Evolutionary conservation across 2,888 invertebrate species (phyloP), one percentile per base, ranked within the genome.

Genomic region (Agelastica alni): DNA sequence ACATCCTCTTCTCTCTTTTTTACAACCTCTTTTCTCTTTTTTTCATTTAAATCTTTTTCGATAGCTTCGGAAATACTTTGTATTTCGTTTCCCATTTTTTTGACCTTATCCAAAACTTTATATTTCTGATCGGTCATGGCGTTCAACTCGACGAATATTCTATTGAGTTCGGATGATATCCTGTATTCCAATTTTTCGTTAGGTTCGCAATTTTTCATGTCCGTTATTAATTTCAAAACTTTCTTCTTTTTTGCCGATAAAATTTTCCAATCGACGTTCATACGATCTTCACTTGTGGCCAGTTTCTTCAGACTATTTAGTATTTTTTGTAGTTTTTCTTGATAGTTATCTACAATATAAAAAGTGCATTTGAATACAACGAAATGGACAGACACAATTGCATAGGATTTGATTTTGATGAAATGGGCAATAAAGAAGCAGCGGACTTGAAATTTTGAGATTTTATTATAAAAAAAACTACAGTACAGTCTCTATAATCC

Each of bases 201-300:
- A 2, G 58, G 49, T 49, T 59, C 60, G 2, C 22, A 43, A 10
- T 36, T 32, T 26, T 56, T 52, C 32, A 63, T 22, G 20, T 70
- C 66, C 4, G 58, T 47, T 17, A 69, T 64, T 14, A 67, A 62
- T 56, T 69, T 72, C 48, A 62, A 53, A 1, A 72, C 63, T 65
- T 72, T 72, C 6, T 65, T 60, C 54, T 68, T 68, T 53, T 69
- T 70, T 0, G 69, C 68, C 7, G 61, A 62, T 10, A 71, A 52
- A 3, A 60, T 62, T 56, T 69, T 70, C 60, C 65, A 67, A 43
- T 72, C 70, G n/a, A 61, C 62, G 13, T 66, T 53, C 59, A 69
- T 67, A 2, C 67, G 54, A 36, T 67, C 69, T 59, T 67, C 68
- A 43, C 62, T 64, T 13, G 63, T 56, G 9, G 67, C 68, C 28